Conservation (phyloP, 2,888 invertebrate species). For the Mycalesis mineus region DNA sequence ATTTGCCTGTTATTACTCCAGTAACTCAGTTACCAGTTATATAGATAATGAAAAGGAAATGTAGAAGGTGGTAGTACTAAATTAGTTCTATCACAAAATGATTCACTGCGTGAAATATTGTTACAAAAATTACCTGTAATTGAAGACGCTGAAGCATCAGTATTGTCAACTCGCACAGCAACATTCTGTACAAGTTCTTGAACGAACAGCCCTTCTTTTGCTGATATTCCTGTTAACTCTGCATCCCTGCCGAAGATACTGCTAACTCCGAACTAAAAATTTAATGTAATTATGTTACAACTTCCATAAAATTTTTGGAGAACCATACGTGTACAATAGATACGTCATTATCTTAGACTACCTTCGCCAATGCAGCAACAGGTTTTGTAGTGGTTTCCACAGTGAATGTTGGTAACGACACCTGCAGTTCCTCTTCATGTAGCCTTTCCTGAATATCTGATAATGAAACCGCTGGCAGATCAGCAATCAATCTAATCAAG, state of each 20-base stretch:
- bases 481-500: conserved; percentile 72
- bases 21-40: too few relatives aligned
- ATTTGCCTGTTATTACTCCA: too few relatives aligned
- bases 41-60: too few relatives aligned
- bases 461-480: conserved; percentile 69
- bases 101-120: too few relatives aligned
- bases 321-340: too few relatives aligned
- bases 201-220: conserved; percentile 80
- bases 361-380: conserved; percentile 78
- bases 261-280: conserved; percentile 74
- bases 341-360: conserved; percentile 31
- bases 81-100: too few relatives aligned
- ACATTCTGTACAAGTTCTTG: conserved; percentile 83
- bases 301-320: too few relatives aligned
- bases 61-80: too few relatives aligned
- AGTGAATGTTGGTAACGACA: conserved; percentile 79
- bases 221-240: conserved; percentile 78
- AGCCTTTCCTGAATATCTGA: conserved; percentile 65
- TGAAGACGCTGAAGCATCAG: conserved; percentile 64
- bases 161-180: conserved; percentile 80
- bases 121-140: conserved; percentile 64
- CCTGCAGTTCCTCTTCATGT: conserved; percentile 62
- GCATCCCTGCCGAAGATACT: conserved; percentile 79
- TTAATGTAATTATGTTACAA: background rate
- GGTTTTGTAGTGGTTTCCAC: conserved; percentile 82